Evolutionary conservation across 2,113 vertebrate genomes (phyloP), one percentile per base, ranked within the genome.

Genomic region (Canis aureus): DNA sequence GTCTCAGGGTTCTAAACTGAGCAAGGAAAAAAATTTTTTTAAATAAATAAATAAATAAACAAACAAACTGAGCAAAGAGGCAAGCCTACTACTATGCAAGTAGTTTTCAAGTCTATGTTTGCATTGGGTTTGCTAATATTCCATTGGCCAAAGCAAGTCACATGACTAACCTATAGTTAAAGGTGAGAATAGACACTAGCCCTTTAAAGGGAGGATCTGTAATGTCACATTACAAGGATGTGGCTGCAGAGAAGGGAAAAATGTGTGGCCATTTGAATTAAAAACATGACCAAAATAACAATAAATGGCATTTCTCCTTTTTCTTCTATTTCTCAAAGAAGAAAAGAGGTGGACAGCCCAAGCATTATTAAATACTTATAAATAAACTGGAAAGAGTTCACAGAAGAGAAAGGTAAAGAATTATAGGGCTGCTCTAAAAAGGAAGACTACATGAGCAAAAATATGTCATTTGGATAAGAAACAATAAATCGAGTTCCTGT

Each of bases 391-490:
- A 64, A 69, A 88, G 38, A 89, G 2, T 62, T 89, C 59, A 25
- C 59, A 67, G 32, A 67, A 87, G 25, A 71, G 43, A 89, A 89
- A 92, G 16, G 43, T 89, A 95, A 82, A 23, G 29, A 93, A 67
- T 76, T 76, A 80, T 11, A 71, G 32, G 49, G 51, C 25, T 66
- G 35, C 57, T 94, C 23, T 84, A 43, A 88, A 92, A 91, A 88
- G 51, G 19, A 79, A 85, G n/a, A 59, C n/a, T 59, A 35, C 7
- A 82, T 20, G 19, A 60, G n/a, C 32, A 66, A 94, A 94, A 88
- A 76, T 78, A 88, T 60, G 17, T 88, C 29, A 78, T 78, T 83
- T 93, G 25, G 60, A 27, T 79, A 89, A 89, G 60, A 89, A 79
- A 97, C 8, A n/a, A 23, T 49, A 91, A 83, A 10, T 80, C 20